Percentiles rank a stretch among this genome's conserved stretches.
Conservation (phyloP, 2,888 invertebrate species). For the Sminthurides aquaticus region DNA sequence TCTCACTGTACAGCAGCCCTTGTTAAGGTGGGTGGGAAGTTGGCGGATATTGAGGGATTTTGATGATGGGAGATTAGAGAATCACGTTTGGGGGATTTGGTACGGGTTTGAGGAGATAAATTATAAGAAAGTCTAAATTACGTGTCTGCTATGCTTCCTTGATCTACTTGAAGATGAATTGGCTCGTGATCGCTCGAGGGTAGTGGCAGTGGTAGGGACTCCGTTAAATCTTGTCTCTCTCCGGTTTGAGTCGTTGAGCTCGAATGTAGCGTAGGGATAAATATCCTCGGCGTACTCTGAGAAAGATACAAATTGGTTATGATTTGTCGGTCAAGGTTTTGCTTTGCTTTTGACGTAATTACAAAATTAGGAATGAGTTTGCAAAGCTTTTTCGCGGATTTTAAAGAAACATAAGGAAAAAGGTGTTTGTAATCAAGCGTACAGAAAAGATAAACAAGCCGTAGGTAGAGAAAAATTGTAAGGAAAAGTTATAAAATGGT, state of each 20-base stretch:
- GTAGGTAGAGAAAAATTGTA: too few relatives aligned
- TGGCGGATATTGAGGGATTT: neutral
- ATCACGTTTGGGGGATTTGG: neutral
- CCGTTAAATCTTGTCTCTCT: constrained; percentile 30
- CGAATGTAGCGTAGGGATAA: constrained; percentile 57
- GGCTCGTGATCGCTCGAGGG: constrained; percentile 27
- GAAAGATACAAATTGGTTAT: constrained; percentile 13
- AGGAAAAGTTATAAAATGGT: too few relatives aligned
- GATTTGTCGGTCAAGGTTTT: too few relatives aligned
- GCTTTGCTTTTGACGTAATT: too few relatives aligned
- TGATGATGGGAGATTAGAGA: neutral
- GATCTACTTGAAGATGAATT: constrained; percentile 5
- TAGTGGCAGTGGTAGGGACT: constrained; percentile 13
- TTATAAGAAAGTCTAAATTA: neutral
- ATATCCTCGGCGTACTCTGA: constrained; percentile 56
- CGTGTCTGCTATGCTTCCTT: constrained; percentile 6
- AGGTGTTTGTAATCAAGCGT: too few relatives aligned
- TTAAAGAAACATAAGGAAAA: too few relatives aligned
- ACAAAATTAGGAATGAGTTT: too few relatives aligned
- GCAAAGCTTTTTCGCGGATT: too few relatives aligned
- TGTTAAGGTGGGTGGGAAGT: neutral
- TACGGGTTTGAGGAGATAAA: constrained; percentile 2
- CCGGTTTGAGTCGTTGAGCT: constrained; percentile 46
- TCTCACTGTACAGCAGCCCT: too few relatives aligned
- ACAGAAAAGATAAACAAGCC: too few relatives aligned